Percentiles rank a stretch among this genome's conserved stretches.
These are phyloP conservation scores for Rutilus rutilus DNA, from an alignment of 2,113 vertebrate species.

Conservation along the genomic window DNA sequence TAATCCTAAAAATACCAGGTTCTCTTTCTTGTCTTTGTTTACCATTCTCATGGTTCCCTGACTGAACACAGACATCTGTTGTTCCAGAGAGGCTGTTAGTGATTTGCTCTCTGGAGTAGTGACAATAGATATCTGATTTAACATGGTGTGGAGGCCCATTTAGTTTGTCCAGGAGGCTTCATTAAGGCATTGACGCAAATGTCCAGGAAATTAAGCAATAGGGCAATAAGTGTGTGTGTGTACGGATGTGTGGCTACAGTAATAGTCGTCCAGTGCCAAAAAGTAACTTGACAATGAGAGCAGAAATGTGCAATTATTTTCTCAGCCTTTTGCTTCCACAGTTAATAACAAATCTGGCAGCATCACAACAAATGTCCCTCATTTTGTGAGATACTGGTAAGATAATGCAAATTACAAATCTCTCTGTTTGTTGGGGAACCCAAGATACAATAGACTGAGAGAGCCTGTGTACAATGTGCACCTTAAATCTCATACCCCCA, in stretches of 20 bases:
- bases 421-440: too few relatives aligned
- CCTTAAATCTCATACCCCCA: neutral
- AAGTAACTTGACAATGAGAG: constrained; percentile 28
- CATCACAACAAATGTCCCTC: neutral
- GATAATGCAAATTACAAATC: constrained; percentile 50
- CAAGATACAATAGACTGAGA: neutral
- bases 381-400: constrained; percentile 19
- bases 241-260: neutral
- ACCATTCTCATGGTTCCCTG: constrained; percentile 27
- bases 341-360: constrained; percentile 21
- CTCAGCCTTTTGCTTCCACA: constrained; percentile 11
- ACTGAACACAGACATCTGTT: constrained; percentile 29
- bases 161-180: constrained; percentile 43
- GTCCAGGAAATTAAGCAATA: constrained; percentile 54
- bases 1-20: neutral
- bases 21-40: neutral
- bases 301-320: constrained; percentile 37
- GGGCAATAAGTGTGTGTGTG: constrained; percentile 33
- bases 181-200: constrained; percentile 55
- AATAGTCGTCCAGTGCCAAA: constrained; percentile 33
- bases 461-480: constrained; percentile 22
- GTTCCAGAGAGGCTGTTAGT: constrained; percentile 41
- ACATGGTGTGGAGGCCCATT: constrained; percentile 48
- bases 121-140: constrained; percentile 55
- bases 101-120: constrained; percentile 34